Evolutionary conservation across 2,888 invertebrate species (phyloP).

Genomic region (Orgyia antiqua): DNA sequence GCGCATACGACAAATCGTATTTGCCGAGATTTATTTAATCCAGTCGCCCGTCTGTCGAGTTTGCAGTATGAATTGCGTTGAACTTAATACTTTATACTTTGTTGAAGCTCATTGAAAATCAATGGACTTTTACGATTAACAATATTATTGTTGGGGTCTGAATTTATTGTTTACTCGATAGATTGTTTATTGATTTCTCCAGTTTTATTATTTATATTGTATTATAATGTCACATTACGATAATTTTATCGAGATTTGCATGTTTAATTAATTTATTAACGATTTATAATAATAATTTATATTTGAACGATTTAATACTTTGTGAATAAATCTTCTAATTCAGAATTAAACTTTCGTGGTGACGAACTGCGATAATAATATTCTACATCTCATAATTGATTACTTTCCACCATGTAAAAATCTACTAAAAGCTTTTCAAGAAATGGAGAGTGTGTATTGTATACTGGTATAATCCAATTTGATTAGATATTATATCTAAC

Average conservation of each 20-base stretch:
- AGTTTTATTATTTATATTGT: conserved; percentile 3
- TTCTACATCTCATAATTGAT: too few relatives aligned
- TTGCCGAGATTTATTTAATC: not conserved
- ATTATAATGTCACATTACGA: not conserved
- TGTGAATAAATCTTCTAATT: too few relatives aligned
- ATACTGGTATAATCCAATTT: conserved; percentile 9
- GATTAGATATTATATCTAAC: conserved; percentile 11
- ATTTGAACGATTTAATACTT: too few relatives aligned
- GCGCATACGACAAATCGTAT: conserved; percentile 8
- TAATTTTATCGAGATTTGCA: not conserved
- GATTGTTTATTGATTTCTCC: conserved; percentile 12
- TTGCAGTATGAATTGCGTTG: conserved; percentile 22
- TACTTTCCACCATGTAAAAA: too few relatives aligned
- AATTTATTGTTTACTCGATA: conserved; percentile 15
- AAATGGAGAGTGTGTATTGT: too few relatives aligned
- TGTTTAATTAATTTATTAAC: too few relatives aligned
- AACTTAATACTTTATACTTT: conserved; percentile 31
- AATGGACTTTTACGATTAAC: conserved; percentile 32
- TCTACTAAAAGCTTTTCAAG: too few relatives aligned
- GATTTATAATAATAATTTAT: too few relatives aligned
- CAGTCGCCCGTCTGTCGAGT: conserved; percentile 20
- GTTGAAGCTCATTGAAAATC: conserved; percentile 43
- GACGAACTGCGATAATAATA: too few relatives aligned
- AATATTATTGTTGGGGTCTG: conserved; percentile 16
- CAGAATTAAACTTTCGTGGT: too few relatives aligned